Percentiles rank a stretch among this genome's conserved stretches.
Evolutionary conservation across 2,888 invertebrate genomes (phyloP).

Genomic region (Alentia gelatinosa): DNA sequence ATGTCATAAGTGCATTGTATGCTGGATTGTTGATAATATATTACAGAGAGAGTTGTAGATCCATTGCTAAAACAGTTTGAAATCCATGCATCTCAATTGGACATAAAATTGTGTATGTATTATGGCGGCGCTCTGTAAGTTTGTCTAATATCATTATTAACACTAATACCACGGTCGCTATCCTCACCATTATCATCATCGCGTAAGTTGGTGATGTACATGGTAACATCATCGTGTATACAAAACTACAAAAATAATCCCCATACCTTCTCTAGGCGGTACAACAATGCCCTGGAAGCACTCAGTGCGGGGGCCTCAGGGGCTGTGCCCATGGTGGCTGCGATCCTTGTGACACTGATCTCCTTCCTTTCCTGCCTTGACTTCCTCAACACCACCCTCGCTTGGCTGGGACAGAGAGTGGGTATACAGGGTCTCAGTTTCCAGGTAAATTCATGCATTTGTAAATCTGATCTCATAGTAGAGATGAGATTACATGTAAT

Average conservation of each 20-base stretch:
- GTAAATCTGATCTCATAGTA: too few species aligned
- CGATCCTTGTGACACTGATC: constrained; percentile 55
- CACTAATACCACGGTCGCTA: too few species aligned
- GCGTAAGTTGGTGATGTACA: not conserved
- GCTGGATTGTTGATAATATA: too few species aligned
- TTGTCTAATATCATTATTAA: too few species aligned
- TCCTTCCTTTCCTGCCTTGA: constrained; percentile 58
- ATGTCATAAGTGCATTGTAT: too few species aligned
- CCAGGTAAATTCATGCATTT: too few species aligned
- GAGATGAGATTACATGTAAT: too few species aligned
- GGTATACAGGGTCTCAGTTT: constrained; percentile 59
- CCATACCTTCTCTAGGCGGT: constrained; percentile 12
- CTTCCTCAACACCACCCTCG: constrained; percentile 59
- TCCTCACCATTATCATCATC: not conserved
- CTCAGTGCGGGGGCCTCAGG: constrained; percentile 58
- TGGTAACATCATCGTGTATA: not conserved
- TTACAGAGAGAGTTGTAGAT: too few species aligned
- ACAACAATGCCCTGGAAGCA: constrained; percentile 57
- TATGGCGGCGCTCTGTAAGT: too few species aligned
- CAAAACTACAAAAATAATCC: not conserved
- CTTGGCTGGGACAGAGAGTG: constrained; percentile 62
- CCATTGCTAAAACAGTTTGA: too few species aligned
- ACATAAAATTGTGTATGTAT: too few species aligned
- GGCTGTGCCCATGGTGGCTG: constrained; percentile 71
- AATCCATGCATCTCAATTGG: too few species aligned